Base-by-base conservation (phyloP, 1,140 invertebrate species). In the Diabrotica virgifera region DNA sequence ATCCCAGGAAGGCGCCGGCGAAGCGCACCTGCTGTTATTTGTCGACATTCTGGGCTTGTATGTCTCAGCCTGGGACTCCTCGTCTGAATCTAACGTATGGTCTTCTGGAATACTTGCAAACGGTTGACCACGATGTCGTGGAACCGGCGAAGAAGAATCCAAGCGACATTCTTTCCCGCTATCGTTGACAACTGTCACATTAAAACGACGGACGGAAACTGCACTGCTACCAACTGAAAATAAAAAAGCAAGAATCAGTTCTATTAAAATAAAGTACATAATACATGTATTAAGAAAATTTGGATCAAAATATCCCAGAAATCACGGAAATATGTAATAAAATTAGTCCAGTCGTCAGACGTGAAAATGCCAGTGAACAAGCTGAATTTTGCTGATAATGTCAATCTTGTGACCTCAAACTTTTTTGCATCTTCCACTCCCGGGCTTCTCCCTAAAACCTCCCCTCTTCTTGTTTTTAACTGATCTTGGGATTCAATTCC, bases 61-160 rank as follows among this genome's bases (percentile, higher is more conserved):
- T 2, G n/a, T n/a, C n/a, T 46, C 40, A 46, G n/a, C n/a, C n/a
- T 46, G 40, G n/a, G 40, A 46, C 40, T 46, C 40, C n/a, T 46
- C 40, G 5, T 46, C 40, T 8, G 40, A 46, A 54, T 76, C 73
- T 8, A 78, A 63, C 9, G 76, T 73, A 64, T 76, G 75, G 68
- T 77, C 77, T 67, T 78, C 77, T 6, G 76, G 76, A 10, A 78
- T 78, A 55, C 74, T 77, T 38, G 77, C 77, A 57, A 78, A 78
- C 11, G 71, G 74, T 65, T 77, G 72, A 10, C 65, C 72, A 7
- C 76, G 67, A 60, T 76, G 74, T 7, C 76, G 67, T 1, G 75
- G 74, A 11, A 72, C 74, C 8, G 76, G 73, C 10, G 76, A 77
- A 35, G 70, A 65, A 59, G 70, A 68, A 46, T 56, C 64, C 46